These are phyloP conservation scores for Pantala flavescens DNA, from an alignment of 1,140 invertebrate species.

Conservation along the genomic window DNA sequence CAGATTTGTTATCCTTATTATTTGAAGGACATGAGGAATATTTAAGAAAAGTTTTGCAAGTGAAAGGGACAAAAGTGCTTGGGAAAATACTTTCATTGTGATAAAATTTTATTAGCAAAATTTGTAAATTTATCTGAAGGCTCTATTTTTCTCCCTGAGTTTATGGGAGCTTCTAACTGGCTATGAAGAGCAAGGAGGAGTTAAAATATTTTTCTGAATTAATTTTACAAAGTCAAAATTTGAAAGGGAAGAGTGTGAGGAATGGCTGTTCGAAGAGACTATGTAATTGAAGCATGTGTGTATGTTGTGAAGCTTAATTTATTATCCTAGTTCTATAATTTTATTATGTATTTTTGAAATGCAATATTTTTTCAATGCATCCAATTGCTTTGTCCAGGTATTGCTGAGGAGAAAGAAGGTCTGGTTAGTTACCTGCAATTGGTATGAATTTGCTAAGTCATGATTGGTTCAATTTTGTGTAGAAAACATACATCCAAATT, in stretches of 20 bases:
- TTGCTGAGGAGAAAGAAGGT: neutral
- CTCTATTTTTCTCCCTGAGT: neutral
- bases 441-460: conserved; percentile 6
- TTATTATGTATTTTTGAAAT: neutral
- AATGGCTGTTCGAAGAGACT: neutral
- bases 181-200: too few species aligned
- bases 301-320: conserved; percentile 3
- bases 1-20: too few species aligned
- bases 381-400: neutral
- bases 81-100: neutral
- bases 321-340: neutral
- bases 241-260: neutral
- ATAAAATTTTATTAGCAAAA: neutral
- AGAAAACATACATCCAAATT: neutral
- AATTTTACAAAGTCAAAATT: too few species aligned
- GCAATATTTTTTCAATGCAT: neutral
- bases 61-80: neutral
- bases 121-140: neutral
- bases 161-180: too few species aligned
- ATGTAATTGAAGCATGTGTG: neutral
- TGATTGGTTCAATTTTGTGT: conserved; percentile 9
- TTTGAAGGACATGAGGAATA: neutral
- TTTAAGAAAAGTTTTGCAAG: neutral
- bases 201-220: too few species aligned
- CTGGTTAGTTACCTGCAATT: conserved; percentile 3